These are phyloP conservation scores for Calidris pygmaea DNA, from an alignment of 2,113 vertebrate genomes.

Conservation along the genomic window DNA sequence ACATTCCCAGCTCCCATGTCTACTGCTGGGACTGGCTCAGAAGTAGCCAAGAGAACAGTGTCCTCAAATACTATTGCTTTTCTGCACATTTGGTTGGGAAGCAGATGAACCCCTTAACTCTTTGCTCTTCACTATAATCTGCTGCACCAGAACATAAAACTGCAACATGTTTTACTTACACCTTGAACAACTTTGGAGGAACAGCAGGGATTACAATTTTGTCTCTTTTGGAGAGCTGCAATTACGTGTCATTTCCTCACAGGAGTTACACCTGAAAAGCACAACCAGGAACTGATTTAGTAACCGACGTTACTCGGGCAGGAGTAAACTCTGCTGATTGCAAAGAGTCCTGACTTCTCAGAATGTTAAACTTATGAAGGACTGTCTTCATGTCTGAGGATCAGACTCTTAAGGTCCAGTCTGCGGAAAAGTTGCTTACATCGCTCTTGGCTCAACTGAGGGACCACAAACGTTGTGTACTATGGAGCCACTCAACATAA, in stretches of 20 bases:
- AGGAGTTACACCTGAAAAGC: not conserved
- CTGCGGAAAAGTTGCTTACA: not conserved
- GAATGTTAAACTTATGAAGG: not conserved
- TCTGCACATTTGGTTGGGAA: not conserved
- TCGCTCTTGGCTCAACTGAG: constrained; percentile 10
- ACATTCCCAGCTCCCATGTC: not conserved
- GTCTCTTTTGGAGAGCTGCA: not conserved
- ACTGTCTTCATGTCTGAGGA: not conserved
- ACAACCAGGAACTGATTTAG: not conserved
- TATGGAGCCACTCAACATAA: constrained; percentile 40
- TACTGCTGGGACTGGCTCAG: not conserved
- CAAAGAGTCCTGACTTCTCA: not conserved
- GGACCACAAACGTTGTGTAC: constrained; percentile 47
- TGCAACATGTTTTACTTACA: not conserved
- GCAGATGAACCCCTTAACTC: not conserved
- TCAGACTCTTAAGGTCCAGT: not conserved
- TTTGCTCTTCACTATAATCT: not conserved
- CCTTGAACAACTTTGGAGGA: not conserved
- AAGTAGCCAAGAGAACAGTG: not conserved
- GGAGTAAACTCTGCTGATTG: not conserved
- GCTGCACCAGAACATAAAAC: not conserved
- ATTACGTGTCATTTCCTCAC: not conserved
- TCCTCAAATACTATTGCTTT: not conserved
- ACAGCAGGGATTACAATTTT: not conserved
- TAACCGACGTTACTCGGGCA: not conserved